Percentiles rank a stretch among this genome's conserved stretches.
Evolutionary conservation across 1,140 invertebrate species (phyloP).

Genomic region (Drosophila parvula): DNA sequence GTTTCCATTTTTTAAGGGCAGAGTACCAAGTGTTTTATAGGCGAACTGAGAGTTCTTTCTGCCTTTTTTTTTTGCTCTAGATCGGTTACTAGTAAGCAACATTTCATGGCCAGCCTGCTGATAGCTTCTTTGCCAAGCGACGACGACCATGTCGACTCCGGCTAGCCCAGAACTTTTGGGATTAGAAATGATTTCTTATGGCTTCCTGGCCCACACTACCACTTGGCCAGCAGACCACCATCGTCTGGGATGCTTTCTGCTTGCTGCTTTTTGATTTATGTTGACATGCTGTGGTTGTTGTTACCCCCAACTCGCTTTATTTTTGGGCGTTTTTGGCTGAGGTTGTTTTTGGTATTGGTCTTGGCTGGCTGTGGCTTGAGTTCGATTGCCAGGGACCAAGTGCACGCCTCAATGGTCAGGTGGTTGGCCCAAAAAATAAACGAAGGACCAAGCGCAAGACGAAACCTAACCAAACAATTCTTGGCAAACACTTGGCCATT

Average conservation of each 20-base stretch:
- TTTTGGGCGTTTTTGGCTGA: slow-evolving; percentile 24
- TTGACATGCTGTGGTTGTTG: slow-evolving; percentile 75
- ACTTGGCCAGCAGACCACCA: background rate
- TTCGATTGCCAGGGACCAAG: slow-evolving; percentile 68
- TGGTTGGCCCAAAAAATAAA: slow-evolving; percentile 57
- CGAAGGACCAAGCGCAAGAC: slow-evolving; percentile 11
- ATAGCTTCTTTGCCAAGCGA: slow-evolving; percentile 52
- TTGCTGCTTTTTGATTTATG: slow-evolving; percentile 79
- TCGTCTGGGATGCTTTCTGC: slow-evolving; percentile 54
- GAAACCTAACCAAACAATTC: slow-evolving; percentile 79
- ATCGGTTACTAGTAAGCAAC: slow-evolving; percentile 60
- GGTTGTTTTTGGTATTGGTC: slow-evolving; percentile 40
- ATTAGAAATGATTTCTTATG: slow-evolving; percentile 82
- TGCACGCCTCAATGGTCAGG: slow-evolving; percentile 80
- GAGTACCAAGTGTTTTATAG: slow-evolving; percentile 3
- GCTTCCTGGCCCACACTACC: slow-evolving; percentile 26
- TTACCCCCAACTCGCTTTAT: slow-evolving; percentile 10
- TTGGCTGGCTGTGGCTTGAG: slow-evolving; percentile 31
- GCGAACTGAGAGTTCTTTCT: background rate
- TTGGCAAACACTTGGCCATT: slow-evolving; percentile 79
- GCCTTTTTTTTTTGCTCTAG: slow-evolving; percentile 10
- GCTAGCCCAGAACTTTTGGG: slow-evolving; percentile 68
- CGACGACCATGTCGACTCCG: slow-evolving; percentile 44
- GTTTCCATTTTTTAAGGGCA: background rate
- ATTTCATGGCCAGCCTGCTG: slow-evolving; percentile 62